phyloP scores from a whole-genome alignment of 2,113 vertebrate species.

The Proterorhinus semilunaris region DNA sequence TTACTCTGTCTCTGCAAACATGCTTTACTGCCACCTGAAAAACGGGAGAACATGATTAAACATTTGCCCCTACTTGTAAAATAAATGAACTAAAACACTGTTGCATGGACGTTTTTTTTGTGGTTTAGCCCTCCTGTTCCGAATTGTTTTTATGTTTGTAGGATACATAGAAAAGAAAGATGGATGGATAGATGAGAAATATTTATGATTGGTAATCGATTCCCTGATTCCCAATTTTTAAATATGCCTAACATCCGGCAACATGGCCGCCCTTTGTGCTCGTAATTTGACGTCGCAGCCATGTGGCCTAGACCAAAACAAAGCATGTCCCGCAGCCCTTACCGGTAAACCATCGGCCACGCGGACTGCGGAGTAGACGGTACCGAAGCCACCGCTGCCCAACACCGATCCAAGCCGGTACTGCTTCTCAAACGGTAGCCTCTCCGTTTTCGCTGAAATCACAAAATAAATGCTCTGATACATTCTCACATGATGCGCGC shows the following conservation, averaged over 20 bases:
- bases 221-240: too few species aligned
- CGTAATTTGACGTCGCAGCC: slow-evolving; percentile 8
- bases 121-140: too few species aligned
- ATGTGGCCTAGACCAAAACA: slow-evolving; percentile 56
- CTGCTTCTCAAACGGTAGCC: slow-evolving; percentile 86
- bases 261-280: neutral
- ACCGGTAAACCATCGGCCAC: slow-evolving; percentile 85
- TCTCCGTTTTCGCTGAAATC: slow-evolving; percentile 82
- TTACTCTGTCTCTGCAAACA: slow-evolving; percentile 87
- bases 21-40: slow-evolving; percentile 89
- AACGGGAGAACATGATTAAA: neutral
- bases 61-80: too few species aligned
- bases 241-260: neutral
- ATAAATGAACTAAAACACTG: too few species aligned
- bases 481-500: neutral
- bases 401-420: slow-evolving; percentile 89
- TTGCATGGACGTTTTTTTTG: too few species aligned
- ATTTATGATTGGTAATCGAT: too few species aligned
- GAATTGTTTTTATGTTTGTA: too few species aligned
- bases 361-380: slow-evolving; percentile 77
- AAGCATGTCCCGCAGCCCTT: slow-evolving; percentile 54
- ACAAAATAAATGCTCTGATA: neutral
- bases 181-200: too few species aligned
- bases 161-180: too few species aligned
- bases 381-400: slow-evolving; percentile 92